Evolutionary conservation across 2,797 vertebrate genomes (phyloP), one percentile per base, ranked within the genome.

Genomic region (Bovichtus diacanthus): DNA sequence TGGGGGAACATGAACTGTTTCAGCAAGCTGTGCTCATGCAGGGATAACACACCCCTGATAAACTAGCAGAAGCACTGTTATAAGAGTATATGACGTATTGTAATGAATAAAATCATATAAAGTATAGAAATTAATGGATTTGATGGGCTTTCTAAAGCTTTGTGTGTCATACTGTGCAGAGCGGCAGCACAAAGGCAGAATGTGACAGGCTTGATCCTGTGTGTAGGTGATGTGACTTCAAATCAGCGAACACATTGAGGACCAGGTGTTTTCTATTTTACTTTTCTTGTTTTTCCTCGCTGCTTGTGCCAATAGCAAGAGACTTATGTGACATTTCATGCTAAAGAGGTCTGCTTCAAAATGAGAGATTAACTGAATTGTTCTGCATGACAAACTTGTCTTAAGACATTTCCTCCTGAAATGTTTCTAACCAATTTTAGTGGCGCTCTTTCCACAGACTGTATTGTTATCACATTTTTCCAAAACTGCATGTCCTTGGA

Each of bases 181-280:
- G 47, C 41, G 41, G 41, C 46, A 76, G 44, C 31, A 54, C n/a
- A 44, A 43, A 71, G 43, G 76, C 49, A 43, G 27, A 56, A 51
- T 65, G 41, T 31, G 54, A 82, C 56, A 60, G 23, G 19, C 34
- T 43, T 71, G 41, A 86, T 81, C 78, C 62, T 47, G 39, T 72
- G 61, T 76, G 54, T 46, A 46, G 62, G 72, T 83, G 84, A 88
- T 80, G 78, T 88, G 87, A 90, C 77, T 90, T 88, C 59, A 86
- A 76, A 90, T 88, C 59, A 54, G 72, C 64, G 6, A 53, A 19
- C 74, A 74, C 61, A 74, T 36, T 85, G 70, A 83, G 82, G 80
- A 87, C 60, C 89, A 90, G 83, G 78, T 91, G 90, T 85, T 92
- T 91, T 89, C 55, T 82, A 84, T 90, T 89, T 83, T 3, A 76